A percentile compares a stretch with the other conserved stretches of the same genome.
Conservation (phyloP, 2,113 vertebrate genomes). For the Gracilinanus agilis region DNA sequence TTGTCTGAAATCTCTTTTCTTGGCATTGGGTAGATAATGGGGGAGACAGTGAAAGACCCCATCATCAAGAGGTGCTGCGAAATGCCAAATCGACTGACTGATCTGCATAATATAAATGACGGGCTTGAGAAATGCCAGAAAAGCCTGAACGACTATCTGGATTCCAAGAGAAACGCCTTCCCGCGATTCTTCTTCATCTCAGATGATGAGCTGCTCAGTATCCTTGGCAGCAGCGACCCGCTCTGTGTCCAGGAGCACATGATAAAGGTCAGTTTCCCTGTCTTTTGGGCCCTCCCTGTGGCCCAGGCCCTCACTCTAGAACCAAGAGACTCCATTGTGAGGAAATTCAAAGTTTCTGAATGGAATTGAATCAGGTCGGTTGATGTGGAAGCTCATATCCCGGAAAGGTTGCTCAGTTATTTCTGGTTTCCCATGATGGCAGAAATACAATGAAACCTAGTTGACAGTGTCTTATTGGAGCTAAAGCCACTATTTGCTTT, state of each 20-base stretch:
- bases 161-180: constrained; percentile 95
- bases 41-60: constrained; percentile 87
- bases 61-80: constrained; percentile 92
- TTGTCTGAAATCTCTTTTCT: constrained; percentile 28
- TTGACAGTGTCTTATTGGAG: background rate
- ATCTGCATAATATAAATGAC: constrained; percentile 90
- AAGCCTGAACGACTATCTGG: constrained; percentile 95
- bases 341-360: background rate
- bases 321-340: fast-evolving
- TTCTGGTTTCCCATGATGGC: background rate
- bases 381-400: background rate
- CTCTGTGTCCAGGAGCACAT: constrained; percentile 97
- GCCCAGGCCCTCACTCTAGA: fast-evolving
- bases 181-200: constrained; percentile 99
- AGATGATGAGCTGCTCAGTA: constrained; percentile 97
- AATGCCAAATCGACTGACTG: constrained; percentile 87
- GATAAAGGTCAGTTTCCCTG: constrained; percentile 90
- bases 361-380: background rate
- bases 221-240: constrained; percentile 93
- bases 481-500: background rate
- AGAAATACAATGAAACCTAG: background rate
- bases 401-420: background rate
- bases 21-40: constrained; percentile 90
- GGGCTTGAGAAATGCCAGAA: constrained; percentile 96
- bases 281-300: fast-evolving